Conservation (phyloP, 1,140 invertebrate species). For the Leucophenga varia region DNA sequence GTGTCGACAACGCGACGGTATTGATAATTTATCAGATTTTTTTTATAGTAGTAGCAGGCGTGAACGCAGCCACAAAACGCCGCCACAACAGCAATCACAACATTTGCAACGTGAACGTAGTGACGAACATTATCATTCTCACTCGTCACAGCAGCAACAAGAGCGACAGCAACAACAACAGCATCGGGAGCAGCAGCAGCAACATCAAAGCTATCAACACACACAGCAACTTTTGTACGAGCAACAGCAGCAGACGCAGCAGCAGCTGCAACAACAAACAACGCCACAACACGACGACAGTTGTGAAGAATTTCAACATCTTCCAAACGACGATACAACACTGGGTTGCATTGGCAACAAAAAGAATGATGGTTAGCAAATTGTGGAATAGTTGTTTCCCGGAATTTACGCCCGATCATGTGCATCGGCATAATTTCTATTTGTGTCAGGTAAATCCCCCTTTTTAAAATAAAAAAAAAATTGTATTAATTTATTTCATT, state of each 20-base stretch:
- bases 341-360: slow-evolving; percentile 45
- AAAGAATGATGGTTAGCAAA: slow-evolving; percentile 57
- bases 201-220: slow-evolving; percentile 13
- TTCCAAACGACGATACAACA: slow-evolving; percentile 41
- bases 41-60: slow-evolving; percentile 34
- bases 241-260: slow-evolving; percentile 4
- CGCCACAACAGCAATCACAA: slow-evolving; percentile 35
- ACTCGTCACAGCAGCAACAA: slow-evolving; percentile 29
- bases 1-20: slow-evolving; percentile 39
- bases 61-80: slow-evolving; percentile 51
- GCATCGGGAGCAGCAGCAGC: slow-evolving; percentile 25
- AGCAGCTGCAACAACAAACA: slow-evolving; percentile 37
- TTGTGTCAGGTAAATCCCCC: slow-evolving; percentile 41
- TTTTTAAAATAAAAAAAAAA: neutral
- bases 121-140: slow-evolving; percentile 36
- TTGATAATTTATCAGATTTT: slow-evolving; percentile 39
- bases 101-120: slow-evolving; percentile 29
- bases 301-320: slow-evolving; percentile 49
- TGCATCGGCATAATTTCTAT: slow-evolving; percentile 54
- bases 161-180: slow-evolving; percentile 25
- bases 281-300: slow-evolving; percentile 47
- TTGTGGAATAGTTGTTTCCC: slow-evolving; percentile 55
- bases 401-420: slow-evolving; percentile 53
- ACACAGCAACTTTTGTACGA: slow-evolving; percentile 3
- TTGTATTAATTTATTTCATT: neutral